Percentiles rank a stretch among this genome's conserved stretches.
Conservation (phyloP, 2,888 invertebrate genomes). For the Lasioglossum marginatum region DNA sequence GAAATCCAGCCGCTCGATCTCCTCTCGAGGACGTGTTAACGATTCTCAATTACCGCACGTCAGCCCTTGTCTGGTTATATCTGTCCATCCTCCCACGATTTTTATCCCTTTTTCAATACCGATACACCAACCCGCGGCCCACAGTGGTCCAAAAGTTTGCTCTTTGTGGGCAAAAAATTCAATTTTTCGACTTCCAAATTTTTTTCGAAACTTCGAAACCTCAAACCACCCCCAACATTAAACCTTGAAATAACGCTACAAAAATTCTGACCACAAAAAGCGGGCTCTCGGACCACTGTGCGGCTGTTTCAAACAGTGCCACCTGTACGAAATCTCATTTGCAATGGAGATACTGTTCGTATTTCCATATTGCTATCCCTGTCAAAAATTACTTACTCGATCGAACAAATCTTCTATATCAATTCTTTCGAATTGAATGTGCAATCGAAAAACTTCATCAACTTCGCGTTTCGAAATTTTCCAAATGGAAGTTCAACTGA, state of each 20-base stretch:
- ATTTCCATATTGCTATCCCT: background rate
- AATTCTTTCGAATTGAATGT: too few species aligned
- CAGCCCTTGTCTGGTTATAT: slow-evolving; percentile 55
- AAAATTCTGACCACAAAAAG: too few species aligned
- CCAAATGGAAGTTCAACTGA: background rate
- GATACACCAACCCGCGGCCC: background rate
- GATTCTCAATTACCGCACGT: slow-evolving; percentile 68
- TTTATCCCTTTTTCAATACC: slow-evolving; percentile 13
- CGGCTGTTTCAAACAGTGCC: background rate
- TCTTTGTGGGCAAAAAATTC: too few species aligned
- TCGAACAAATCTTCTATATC: too few species aligned
- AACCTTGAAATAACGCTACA: too few species aligned
- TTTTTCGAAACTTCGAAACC: too few species aligned
- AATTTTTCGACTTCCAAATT: too few species aligned
- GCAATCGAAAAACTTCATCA: background rate
- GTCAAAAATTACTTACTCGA: background rate
- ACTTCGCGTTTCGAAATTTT: background rate
- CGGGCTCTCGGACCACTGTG: too few species aligned
- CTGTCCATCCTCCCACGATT: slow-evolving; percentile 9
- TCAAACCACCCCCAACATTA: too few species aligned
- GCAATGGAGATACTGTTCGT: background rate
- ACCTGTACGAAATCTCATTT: background rate
- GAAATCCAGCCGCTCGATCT: slow-evolving; percentile 70
- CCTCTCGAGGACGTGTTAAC: slow-evolving; percentile 71
- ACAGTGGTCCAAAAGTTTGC: too few species aligned